Evolutionary conservation across 2,888 invertebrate genomes (phyloP), one percentile per base, ranked within the genome.

Genomic region (Micoletzkya japonica): DNA sequence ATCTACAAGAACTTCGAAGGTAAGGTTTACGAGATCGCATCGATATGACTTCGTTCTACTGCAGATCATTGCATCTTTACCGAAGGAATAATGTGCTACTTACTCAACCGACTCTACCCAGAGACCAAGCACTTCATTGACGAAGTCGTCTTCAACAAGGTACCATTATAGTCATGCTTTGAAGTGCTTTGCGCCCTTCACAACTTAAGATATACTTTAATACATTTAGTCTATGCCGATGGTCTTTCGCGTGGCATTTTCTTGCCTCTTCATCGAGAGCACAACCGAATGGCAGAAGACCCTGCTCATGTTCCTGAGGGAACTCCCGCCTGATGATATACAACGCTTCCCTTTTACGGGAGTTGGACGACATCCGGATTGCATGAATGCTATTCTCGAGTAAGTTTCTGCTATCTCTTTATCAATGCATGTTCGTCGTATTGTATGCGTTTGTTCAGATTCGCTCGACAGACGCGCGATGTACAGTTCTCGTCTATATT

Each of bases 311-410:
- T 50, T 63, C 2, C 63, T 63, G 24, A 63, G 50, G 63, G 63
- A 54, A 7, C 24, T 66, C n/a, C 36, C 52, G 2, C 64, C 64
- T 1, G 44, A 54, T 6, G 64, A 66, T 17, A 66, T 66, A n/a
- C 54, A 52, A n/a, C 54, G 64, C 34, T 66, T 66, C 37, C 26
- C 39, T 7, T 66, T 66, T 54, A 66, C 54, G 30, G 64, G 64
- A 6, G 54, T 66, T 36, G 64, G 64, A 36, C 34, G 64, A 14
- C 64, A 66, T 54, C 64, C 64, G 2, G 64, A 66, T 54, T 66
- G 37, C 17, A 66, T 66, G 26, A 66, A 66, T 54, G 64, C 64
- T 1, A 66, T 66, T 37, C 36, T 66, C 20, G 64, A 66, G 64
- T 66, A 4, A 66, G 54, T 66, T 32, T 30, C 30, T 54, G 54